phyloP scores from a whole-genome alignment of 2,888 invertebrate species.

The Neoitamus cyanurus region DNA sequence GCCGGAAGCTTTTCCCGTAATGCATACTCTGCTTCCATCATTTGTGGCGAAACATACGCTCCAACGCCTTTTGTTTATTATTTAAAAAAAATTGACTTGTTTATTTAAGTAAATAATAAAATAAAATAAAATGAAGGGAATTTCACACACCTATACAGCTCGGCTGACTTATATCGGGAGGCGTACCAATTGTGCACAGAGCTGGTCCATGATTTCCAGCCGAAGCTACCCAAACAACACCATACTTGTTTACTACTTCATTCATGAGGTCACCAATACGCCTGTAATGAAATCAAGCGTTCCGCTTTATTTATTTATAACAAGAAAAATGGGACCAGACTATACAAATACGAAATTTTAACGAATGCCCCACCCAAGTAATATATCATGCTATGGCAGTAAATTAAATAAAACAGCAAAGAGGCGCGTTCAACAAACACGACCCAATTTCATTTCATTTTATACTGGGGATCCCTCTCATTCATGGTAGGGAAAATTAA shows the following conservation, averaged over 20 bases:
- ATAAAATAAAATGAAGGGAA: neutral
- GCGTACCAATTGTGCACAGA: constrained; percentile 90
- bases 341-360: neutral
- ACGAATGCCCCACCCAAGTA: neutral
- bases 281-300: constrained; percentile 67
- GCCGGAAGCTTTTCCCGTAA: constrained; percentile 84
- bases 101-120: no score
- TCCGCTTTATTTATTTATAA: neutral
- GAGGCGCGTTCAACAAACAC: neutral
- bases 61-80: constrained; percentile 76
- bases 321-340: neutral
- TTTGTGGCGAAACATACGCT: constrained; percentile 96
- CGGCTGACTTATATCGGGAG: constrained; percentile 84
- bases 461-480: neutral
- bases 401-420: constrained; percentile 1
- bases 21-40: constrained; percentile 97
- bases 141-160: constrained; percentile 78
- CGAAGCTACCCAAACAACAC: constrained; percentile 91
- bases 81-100: neutral
- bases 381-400: constrained; percentile 1
- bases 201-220: constrained; percentile 85
- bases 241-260: constrained; percentile 90
- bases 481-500: neutral
- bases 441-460: neutral
- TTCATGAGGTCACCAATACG: constrained; percentile 87